Percentiles rank a stretch among this genome's conserved stretches.
These are phyloP conservation scores for Amphipyra tragopoginis DNA, from an alignment of 2,888 invertebrate species.

Conservation along the genomic window DNA sequence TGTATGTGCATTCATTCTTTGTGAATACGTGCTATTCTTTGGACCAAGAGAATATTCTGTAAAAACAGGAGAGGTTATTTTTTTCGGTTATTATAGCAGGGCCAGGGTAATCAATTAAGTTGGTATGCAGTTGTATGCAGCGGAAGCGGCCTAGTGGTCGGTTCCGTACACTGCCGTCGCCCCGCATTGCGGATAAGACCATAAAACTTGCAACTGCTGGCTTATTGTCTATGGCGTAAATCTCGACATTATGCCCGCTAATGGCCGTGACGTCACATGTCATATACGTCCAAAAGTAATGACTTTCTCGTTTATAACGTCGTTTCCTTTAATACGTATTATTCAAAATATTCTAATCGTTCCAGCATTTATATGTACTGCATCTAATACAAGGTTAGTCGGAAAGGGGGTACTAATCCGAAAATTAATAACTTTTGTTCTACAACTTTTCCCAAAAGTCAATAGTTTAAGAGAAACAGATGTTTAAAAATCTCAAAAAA, in stretches of 20 bases:
- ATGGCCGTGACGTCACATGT: conserved; percentile 36
- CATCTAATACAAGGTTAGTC: no score
- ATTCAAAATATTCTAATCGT: conserved; percentile 3
- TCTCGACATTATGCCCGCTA: conserved; percentile 41
- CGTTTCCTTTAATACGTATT: conserved; percentile 41
- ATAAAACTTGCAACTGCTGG: conserved; percentile 39
- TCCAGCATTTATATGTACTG: no score
- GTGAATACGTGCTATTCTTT: neutral
- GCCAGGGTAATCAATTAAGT: conserved; percentile 47
- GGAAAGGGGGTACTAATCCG: no score
- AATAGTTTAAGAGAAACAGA: no score
- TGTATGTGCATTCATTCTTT: no score
- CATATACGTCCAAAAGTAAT: conserved; percentile 28
- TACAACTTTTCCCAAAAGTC: no score
- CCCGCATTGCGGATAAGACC: conserved; percentile 58
- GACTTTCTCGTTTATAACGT: conserved; percentile 30
- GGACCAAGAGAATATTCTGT: no score
- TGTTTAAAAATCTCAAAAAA: no score
- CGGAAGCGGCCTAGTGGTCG: conserved; percentile 39
- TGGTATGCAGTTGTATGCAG: conserved; percentile 44
- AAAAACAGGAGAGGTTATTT: neutral
- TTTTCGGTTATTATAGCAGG: conserved; percentile 9
- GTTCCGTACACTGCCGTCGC: conserved; percentile 49
- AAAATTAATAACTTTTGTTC: no score
- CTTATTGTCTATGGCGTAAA: conserved; percentile 47